Conservation (phyloP, 2,113 vertebrate genomes). For the Ophthalmolycus amberensis region DNA sequence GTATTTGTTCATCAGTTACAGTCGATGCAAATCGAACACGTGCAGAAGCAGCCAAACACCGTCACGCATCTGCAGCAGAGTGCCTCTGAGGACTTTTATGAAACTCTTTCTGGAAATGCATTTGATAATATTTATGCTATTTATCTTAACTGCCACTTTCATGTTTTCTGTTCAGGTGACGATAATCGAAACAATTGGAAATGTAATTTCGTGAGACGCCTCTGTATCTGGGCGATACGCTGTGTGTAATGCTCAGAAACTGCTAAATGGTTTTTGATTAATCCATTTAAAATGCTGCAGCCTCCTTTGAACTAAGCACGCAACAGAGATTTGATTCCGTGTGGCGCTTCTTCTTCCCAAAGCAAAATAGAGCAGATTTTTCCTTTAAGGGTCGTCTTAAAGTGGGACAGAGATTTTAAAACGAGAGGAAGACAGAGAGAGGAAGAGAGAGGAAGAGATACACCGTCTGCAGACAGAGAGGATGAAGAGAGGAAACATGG, state of each 20-base stretch:
- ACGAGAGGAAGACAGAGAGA: conserved; percentile 59
- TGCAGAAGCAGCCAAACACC: background rate
- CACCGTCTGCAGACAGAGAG: conserved; percentile 45
- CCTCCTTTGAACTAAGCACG: conserved; percentile 64
- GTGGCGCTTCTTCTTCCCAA: conserved; percentile 7
- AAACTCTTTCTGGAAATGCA: background rate
- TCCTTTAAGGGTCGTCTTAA: conserved; percentile 49
- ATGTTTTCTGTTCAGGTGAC: conserved; percentile 56
- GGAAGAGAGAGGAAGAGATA: conserved; percentile 64
- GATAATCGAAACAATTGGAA: conserved; percentile 55
- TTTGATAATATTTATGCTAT: conserved; percentile 29
- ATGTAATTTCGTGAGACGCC: conserved; percentile 48
- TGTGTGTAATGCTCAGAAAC: conserved; percentile 36
- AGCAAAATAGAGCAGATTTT: conserved; percentile 61
- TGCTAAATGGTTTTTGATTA: conserved; percentile 68
- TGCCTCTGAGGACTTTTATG: conserved; percentile 11
- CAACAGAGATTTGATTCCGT: conserved; percentile 61
- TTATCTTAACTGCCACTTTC: conserved; percentile 26
- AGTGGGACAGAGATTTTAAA: conserved; percentile 62
- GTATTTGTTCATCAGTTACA: background rate
- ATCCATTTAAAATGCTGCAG: conserved; percentile 63
- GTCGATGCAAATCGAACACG: background rate
- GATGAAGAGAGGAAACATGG: conserved; percentile 54
- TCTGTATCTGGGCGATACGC: conserved; percentile 35
- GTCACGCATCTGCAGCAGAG: conserved; percentile 15